Evolutionary conservation across 1,140 invertebrate species (phyloP).

Genomic region (Pseudobourletiella spinata): DNA sequence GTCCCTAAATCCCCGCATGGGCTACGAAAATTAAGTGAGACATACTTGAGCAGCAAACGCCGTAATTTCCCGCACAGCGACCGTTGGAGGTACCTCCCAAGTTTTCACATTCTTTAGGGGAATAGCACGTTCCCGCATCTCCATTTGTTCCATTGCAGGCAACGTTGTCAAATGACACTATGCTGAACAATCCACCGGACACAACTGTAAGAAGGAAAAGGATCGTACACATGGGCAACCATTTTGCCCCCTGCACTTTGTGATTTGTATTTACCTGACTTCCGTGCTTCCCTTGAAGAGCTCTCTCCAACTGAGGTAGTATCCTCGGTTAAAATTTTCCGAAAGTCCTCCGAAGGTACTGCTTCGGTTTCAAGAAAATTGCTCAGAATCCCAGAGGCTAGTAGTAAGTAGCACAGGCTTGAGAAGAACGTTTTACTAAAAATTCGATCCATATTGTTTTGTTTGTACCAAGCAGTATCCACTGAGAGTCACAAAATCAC

Average conservation of each 20-base stretch:
- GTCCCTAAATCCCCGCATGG: too few species aligned
- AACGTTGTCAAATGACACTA: conserved; percentile 35
- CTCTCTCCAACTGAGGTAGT: neutral
- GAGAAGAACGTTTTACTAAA: neutral
- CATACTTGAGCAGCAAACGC: conserved; percentile 32
- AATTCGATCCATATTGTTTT: neutral
- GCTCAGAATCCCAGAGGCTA: neutral
- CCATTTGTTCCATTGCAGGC: conserved; percentile 25
- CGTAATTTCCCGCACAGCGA: conserved; percentile 34
- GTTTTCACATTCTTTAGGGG: conserved; percentile 26
- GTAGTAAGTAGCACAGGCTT: neutral
- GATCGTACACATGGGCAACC: neutral
- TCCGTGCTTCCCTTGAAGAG: conserved; percentile 19
- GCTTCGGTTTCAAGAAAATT: neutral
- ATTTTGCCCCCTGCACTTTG: neutral
- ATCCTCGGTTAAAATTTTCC: neutral
- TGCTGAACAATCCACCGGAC: conserved; percentile 31
- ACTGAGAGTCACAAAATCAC: neutral
- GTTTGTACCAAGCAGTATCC: neutral
- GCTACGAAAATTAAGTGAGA: too few species aligned
- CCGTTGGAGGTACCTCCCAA: conserved; percentile 18
- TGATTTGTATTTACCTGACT: conserved; percentile 19
- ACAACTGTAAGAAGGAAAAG: conserved; percentile 22
- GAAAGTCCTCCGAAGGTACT: neutral
- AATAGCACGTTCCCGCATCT: conserved; percentile 29